Percentiles rank a stretch among this genome's conserved stretches.
Conservation (phyloP, 1,140 invertebrate species). For the Pseudomyrmex dendroicus region DNA sequence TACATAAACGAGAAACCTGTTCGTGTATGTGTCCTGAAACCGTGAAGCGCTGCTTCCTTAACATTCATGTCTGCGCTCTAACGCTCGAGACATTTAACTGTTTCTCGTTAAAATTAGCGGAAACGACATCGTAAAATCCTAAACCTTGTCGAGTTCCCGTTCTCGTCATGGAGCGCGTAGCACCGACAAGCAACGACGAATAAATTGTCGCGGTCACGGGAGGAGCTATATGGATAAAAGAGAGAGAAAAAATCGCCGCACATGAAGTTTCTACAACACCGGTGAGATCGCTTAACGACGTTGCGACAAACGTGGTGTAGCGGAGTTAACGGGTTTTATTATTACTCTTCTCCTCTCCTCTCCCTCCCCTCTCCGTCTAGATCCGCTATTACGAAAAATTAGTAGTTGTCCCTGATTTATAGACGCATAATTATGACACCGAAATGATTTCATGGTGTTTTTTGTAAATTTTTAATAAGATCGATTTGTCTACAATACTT, state of each 20-base stretch:
- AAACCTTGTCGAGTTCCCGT: constrained; percentile 44
- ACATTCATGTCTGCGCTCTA: constrained; percentile 43
- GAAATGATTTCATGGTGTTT: too few relatives aligned
- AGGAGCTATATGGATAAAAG: constrained; percentile 53
- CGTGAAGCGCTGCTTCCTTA: constrained; percentile 32
- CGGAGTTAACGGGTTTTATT: constrained; percentile 76
- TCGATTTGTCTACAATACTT: neutral
- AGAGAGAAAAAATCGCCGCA: constrained; percentile 38
- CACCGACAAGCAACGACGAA: constrained; percentile 47
- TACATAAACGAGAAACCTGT: constrained; percentile 14
- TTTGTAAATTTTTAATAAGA: neutral
- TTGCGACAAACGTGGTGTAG: constrained; percentile 57
- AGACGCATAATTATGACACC: constrained; percentile 67
- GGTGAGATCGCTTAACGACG: constrained; percentile 63
- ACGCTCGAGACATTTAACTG: constrained; percentile 59
- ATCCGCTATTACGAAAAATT: constrained; percentile 67
- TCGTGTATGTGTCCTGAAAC: constrained; percentile 37
- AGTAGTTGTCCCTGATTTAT: constrained; percentile 65
- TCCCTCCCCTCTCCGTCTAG: neutral
- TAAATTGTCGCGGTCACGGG: constrained; percentile 72
- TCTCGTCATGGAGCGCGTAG: constrained; percentile 52
- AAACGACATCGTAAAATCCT: constrained; percentile 49
- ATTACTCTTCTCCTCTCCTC: constrained; percentile 59
- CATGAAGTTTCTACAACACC: constrained; percentile 59
- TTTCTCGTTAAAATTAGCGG: constrained; percentile 59